phyloP scores from a whole-genome alignment of 2,888 invertebrate species.

The Crioceris asparagi region DNA sequence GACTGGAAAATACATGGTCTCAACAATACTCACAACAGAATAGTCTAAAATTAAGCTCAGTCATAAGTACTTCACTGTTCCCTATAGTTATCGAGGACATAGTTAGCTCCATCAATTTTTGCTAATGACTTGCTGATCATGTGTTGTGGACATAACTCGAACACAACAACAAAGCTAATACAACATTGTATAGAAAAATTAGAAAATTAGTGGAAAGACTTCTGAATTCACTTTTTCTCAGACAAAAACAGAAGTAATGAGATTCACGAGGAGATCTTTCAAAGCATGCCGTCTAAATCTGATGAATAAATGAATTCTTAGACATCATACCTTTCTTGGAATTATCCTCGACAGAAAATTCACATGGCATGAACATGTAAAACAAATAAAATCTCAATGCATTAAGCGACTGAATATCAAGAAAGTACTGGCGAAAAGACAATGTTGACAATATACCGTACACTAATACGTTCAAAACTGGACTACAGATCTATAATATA shows the following conservation, averaged over 20 bases:
- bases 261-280: too few relatives aligned
- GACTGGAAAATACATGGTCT: neutral
- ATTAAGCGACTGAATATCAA: conserved; percentile 2
- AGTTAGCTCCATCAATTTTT: neutral
- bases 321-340: neutral
- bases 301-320: neutral
- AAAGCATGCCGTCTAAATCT: neutral
- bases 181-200: neutral
- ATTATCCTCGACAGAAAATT: conserved; percentile 1
- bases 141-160: neutral
- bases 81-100: neutral
- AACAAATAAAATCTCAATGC: neutral
- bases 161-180: neutral
- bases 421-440: neutral
- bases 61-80: conserved; percentile 3
- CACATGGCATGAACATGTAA: neutral
- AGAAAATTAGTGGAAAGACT: neutral
- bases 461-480: conserved; percentile 1
- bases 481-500: conserved; percentile 4
- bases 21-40: conserved; percentile 10
- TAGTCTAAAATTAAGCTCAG: conserved; percentile 5
- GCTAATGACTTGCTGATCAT: neutral
- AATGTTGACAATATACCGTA: neutral
- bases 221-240: too few relatives aligned
- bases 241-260: too few relatives aligned